phyloP scores from a whole-genome alignment of 1,140 invertebrate genomes.

The Ladona fulva region DNA sequence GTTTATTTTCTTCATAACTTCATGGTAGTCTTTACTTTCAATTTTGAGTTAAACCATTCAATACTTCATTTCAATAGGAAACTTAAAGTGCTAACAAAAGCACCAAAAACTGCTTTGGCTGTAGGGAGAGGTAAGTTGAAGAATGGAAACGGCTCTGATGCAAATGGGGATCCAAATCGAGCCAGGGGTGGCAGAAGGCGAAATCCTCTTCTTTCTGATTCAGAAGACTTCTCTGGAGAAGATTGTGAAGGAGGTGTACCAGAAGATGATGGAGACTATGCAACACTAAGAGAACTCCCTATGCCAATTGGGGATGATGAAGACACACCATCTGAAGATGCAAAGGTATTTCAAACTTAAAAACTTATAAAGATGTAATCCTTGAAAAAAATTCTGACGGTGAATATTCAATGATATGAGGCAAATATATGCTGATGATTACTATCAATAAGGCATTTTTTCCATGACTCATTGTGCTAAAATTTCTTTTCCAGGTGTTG shows the following conservation, averaged over 20 bases:
- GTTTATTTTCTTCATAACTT: too few species aligned
- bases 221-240: slow-evolving; percentile 33
- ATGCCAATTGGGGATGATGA: slow-evolving; percentile 41
- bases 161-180: background rate
- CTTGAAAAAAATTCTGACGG: too few species aligned
- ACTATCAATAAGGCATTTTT: too few species aligned
- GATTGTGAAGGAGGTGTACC: background rate
- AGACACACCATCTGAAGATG: slow-evolving; percentile 59
- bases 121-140: background rate
- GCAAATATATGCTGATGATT: too few species aligned
- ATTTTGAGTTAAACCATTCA: too few species aligned
- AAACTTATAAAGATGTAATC: slow-evolving; percentile 38
- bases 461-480: too few species aligned
- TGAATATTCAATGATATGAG: too few species aligned
- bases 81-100: background rate
- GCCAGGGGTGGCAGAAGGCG: slow-evolving; percentile 31
- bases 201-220: slow-evolving; percentile 39
- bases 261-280: slow-evolving; percentile 74
- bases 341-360: slow-evolving; percentile 47
- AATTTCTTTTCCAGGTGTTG: too few species aligned
- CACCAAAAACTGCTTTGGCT: background rate
- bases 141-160: background rate
- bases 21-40: too few species aligned
- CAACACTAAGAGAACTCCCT: slow-evolving; percentile 63
- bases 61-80: background rate